A percentile compares a stretch with the other conserved stretches of the same genome.
phyloP scores from a whole-genome alignment of 2,888 invertebrate genomes.

The Drosophila anomelani region DNA sequence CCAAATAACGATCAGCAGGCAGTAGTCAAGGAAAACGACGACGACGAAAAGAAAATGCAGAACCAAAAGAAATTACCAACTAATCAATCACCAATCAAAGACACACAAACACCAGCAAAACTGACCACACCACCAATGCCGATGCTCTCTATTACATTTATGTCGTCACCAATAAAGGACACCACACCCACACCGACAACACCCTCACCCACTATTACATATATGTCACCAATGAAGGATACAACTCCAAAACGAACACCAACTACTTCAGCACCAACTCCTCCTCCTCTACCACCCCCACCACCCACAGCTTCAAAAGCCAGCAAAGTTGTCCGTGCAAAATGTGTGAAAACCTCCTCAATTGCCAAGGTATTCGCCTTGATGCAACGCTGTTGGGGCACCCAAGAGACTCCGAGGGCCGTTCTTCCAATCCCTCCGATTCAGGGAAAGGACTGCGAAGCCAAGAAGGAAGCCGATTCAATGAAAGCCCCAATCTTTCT shows the following conservation, averaged over 20 bases:
- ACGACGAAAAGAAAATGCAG: not conserved
- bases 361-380: not conserved
- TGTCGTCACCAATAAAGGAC: not conserved
- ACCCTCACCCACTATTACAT: not conserved
- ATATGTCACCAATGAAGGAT: not conserved
- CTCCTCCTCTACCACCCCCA: not conserved
- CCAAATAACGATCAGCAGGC: not conserved
- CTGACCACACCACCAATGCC: not conserved
- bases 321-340: not conserved
- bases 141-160: not conserved
- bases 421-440: not conserved
- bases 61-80: not conserved
- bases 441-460: not conserved
- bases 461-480: not conserved
- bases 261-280: not conserved
- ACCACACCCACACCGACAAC: not conserved
- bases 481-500: not conserved
- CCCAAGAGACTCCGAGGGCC: not conserved
- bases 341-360: not conserved
- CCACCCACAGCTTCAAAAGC: not conserved
- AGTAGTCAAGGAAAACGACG: not conserved
- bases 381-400: not conserved
- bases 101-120: too few relatives aligned
- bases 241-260: not conserved
- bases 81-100: too few relatives aligned